These are phyloP conservation scores for fruit fly (Drosophila melanogaster) DNA, from an alignment of 1,140 invertebrate genomes.

Conservation along the genomic window DNA sequence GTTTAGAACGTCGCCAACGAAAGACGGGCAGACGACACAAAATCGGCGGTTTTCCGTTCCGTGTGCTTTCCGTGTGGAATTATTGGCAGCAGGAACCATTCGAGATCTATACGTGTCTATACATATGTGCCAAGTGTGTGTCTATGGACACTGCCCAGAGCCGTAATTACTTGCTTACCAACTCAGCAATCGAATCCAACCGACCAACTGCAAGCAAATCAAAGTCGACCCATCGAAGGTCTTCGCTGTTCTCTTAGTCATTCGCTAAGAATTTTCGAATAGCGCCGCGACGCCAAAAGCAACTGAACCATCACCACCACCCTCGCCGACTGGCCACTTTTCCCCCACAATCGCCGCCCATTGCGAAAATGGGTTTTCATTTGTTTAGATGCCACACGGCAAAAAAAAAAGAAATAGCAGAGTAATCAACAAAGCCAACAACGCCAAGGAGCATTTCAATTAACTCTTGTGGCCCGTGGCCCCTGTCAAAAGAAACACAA, in stretches of 20 bases:
- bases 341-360: slow-evolving; percentile 10
- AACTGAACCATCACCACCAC: slow-evolving; percentile 40
- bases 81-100: slow-evolving; percentile 25
- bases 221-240: slow-evolving; percentile 54
- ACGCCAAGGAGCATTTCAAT: slow-evolving; percentile 64
- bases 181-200: slow-evolving; percentile 10
- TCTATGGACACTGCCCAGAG: slow-evolving; percentile 20
- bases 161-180: slow-evolving; percentile 19
- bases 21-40: slow-evolving; percentile 59
- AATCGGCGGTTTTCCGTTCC: slow-evolving; percentile 26
- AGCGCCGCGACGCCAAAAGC: slow-evolving; percentile 57
- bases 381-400: slow-evolving; percentile 51
- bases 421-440: slow-evolving; percentile 47
- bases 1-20: slow-evolving; percentile 74
- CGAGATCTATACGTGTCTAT: slow-evolving; percentile 27
- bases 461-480: slow-evolving; percentile 51
- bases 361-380: slow-evolving; percentile 74
- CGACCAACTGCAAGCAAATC: slow-evolving; percentile 30
- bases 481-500: slow-evolving; percentile 33
- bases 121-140: slow-evolving; percentile 29
- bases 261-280: slow-evolving; percentile 57
- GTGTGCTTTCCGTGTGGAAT: slow-evolving; percentile 28
- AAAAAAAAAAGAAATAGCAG: slow-evolving; percentile 36
- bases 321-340: not conserved
- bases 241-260: slow-evolving; percentile 60